Evolutionary conservation across 92 coral and sea anemone species (phyloP).

Genomic region (Galaxea fascicularis): DNA sequence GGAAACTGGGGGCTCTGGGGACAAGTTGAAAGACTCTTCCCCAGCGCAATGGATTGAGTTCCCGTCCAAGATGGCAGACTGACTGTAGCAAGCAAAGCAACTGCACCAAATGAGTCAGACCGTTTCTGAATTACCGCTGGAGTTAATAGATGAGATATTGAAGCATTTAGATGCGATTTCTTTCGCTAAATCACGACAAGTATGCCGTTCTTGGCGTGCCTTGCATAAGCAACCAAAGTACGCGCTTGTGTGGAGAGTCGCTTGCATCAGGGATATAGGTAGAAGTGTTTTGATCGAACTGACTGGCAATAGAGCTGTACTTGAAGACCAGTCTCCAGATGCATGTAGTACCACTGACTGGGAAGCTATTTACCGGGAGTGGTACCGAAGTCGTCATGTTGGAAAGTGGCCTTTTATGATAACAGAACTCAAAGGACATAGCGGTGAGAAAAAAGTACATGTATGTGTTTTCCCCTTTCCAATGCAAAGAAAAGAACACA

Average conservation of each 20-base stretch:
- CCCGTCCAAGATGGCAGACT: conserved; percentile 10
- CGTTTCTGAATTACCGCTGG: conserved; percentile 69
- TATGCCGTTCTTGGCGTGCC: conserved; percentile 86
- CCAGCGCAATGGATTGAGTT: not conserved
- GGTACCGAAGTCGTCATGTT: conserved; percentile 80
- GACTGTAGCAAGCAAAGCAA: no score
- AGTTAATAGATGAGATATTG: conserved; percentile 75
- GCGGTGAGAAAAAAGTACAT: conserved; percentile 33
- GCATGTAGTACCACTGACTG: conserved; percentile 37
- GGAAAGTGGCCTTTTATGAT: conserved; percentile 85
- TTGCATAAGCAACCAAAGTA: conserved; percentile 69
- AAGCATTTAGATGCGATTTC: conserved; percentile 86
- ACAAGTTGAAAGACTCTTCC: not conserved
- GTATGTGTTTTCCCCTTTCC: no score
- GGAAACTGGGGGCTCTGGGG: not conserved
- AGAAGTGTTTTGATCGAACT: conserved; percentile 74
- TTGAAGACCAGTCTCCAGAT: not conserved
- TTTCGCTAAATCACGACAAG: conserved; percentile 82
- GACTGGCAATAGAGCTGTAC: conserved; percentile 45
- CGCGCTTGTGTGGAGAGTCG: conserved; percentile 73
- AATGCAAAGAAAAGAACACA: no score
- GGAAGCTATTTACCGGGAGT: conserved; percentile 79
- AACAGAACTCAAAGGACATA: conserved; percentile 63
- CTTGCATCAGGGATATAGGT: conserved; percentile 73
- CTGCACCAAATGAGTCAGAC: conserved; percentile 24